Conservation (phyloP, 2,113 vertebrate genomes). For the Python bivittatus region DNA sequence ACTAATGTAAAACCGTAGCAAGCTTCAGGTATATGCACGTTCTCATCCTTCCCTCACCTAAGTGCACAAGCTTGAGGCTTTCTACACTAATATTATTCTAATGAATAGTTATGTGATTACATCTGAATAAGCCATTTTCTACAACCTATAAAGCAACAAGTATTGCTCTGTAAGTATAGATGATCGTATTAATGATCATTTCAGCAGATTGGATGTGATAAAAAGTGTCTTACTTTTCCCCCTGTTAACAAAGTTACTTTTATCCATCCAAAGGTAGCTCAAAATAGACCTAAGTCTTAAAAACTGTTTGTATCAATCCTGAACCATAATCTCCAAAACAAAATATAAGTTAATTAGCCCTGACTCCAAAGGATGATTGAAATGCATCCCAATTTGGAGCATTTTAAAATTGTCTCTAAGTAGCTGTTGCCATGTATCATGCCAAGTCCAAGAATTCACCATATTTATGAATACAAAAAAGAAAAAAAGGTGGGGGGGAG, state of each 20-base stretch:
- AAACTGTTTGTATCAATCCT: neutral
- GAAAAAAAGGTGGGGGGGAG: fast-evolving
- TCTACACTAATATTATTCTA: neutral
- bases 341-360: neutral
- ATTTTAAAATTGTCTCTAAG: neutral
- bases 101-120: neutral
- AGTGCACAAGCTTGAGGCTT: neutral
- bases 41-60: neutral
- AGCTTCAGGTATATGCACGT: neutral
- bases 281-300: neutral
- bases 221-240: neutral
- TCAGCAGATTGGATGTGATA: neutral
- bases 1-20: neutral
- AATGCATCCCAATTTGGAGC: neutral
- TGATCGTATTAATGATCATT: neutral
- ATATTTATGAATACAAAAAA: fast-evolving
- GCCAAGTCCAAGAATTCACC: fast-evolving
- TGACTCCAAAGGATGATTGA: neutral
- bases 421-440: fast-evolving
- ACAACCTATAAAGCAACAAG: neutral
- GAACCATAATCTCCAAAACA: neutral
- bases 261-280: neutral
- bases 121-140: neutral
- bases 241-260: neutral
- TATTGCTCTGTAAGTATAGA: neutral